Base-by-base conservation (phyloP, 2,113 vertebrate genomes). In the Crotalus viridis region DNA sequence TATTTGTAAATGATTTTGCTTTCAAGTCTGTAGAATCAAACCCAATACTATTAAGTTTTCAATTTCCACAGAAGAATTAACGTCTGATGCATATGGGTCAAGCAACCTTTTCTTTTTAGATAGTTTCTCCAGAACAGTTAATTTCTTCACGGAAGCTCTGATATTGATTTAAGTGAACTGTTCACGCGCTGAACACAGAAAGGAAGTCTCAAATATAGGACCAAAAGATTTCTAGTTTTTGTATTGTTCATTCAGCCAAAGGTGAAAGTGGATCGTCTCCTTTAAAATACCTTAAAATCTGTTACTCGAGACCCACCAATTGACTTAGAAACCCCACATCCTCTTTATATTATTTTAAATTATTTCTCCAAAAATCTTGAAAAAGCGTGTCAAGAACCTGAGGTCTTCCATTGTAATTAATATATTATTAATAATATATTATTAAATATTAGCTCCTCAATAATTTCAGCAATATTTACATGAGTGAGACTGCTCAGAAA, bases 1-100 rank as follows among this genome's bases (percentile, higher is more conserved):
- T 55, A 85, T 43, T 93, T 94, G 39, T 28, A 86, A 86, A 91
- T 56, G 93, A 57, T 85, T 92, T 92, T 93, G 90, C 28, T 91
- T 94, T 17, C 91, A 90, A 55, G 39, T 46, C 24, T 85, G 13
- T 81, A 88, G 91, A 90, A 95, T 94, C 81, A 95, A 96, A 92
- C 88, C 90, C 0, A 0, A 81, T 39, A 81, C n/a, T 81, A 81
- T 81, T 39, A 81, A 8, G 69, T 81, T 81, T 69, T 81, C 69
- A 81, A 52, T n/a, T 87, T 39, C 17, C 59, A 88, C 88, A 54
- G 57, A 43, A 69, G 6, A 69, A 69, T 13, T n/a, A 85, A 24
- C 3, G 2, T 19, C 21, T 13, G n/a, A 92, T 12, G 10, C 8
- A 26, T 43, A n/a, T 43, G 24, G 10, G 33, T 46, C 22, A 56